phyloP scores from a whole-genome alignment of 2,113 vertebrate species.

The Dasyurus viverrinus region DNA sequence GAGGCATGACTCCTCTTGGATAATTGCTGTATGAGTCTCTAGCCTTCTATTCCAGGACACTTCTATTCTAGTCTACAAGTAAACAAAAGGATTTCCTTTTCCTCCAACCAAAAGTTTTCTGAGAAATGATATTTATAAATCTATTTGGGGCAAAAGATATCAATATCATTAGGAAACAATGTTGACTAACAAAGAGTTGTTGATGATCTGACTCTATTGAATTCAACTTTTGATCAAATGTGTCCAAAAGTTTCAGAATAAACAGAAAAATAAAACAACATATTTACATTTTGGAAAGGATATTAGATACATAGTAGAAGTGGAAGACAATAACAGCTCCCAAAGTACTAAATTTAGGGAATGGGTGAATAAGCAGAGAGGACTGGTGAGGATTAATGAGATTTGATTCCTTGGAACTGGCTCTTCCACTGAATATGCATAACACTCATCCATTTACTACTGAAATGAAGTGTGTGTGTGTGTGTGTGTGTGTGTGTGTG shows the following conservation, averaged over 20 bases:
- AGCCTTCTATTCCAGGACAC: background rate
- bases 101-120: background rate
- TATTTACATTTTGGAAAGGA: background rate
- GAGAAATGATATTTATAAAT: background rate
- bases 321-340: background rate
- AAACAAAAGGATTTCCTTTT: background rate
- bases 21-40: background rate
- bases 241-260: background rate
- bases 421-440: background rate
- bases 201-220: background rate
- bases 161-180: background rate
- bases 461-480: background rate
- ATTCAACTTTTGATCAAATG: background rate
- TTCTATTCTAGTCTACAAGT: background rate
- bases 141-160: background rate
- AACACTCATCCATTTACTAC: background rate
- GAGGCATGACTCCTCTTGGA: background rate
- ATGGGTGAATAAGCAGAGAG: background rate
- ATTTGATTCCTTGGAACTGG: background rate
- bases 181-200: background rate
- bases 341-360: background rate
- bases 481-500: no score
- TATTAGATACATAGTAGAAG: background rate
- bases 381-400: background rate
- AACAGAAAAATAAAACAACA: background rate